A percentile compares a stretch with the other conserved stretches of the same genome.
Conservation (phyloP, 2,797 vertebrate species). For the Leucoraja ocellata region DNA sequence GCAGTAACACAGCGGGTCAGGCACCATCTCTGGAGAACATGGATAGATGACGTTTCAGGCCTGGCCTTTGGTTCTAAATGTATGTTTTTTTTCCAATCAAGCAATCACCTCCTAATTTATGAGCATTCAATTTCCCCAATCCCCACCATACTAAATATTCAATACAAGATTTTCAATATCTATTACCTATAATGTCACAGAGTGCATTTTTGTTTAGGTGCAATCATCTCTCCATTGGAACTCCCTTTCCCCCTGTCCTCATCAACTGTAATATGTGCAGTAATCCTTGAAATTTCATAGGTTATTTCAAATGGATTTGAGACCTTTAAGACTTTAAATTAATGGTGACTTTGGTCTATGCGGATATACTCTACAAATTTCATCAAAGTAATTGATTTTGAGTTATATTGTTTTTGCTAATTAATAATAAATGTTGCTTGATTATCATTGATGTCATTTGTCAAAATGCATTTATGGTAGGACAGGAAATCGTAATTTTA, state of each 20-base stretch:
- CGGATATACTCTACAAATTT: not conserved
- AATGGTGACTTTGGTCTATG: not conserved
- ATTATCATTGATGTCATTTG: not conserved
- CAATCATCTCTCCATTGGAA: not conserved
- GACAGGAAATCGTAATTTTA: not conserved
- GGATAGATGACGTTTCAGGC: too few species aligned
- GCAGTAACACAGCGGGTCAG: too few species aligned
- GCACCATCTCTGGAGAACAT: too few species aligned
- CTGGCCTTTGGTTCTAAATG: not conserved
- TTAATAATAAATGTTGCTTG: not conserved
- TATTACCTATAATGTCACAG: not conserved
- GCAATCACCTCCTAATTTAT: not conserved
- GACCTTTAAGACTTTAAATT: not conserved
- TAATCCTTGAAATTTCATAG: not conserved
- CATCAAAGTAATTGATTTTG: not conserved
- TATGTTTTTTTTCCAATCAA: not conserved
- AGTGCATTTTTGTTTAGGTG: not conserved
- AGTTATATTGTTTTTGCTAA: not conserved
- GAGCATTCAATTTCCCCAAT: not conserved
- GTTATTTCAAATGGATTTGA: not conserved
- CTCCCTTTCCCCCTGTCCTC: not conserved
- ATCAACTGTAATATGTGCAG: not conserved
- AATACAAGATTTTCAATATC: not conserved
- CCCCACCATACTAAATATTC: not conserved
- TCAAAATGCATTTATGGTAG: not conserved